Evolutionary conservation across 2,113 vertebrate species (phyloP).

Genomic region (Aleadryas rufinucha): DNA sequence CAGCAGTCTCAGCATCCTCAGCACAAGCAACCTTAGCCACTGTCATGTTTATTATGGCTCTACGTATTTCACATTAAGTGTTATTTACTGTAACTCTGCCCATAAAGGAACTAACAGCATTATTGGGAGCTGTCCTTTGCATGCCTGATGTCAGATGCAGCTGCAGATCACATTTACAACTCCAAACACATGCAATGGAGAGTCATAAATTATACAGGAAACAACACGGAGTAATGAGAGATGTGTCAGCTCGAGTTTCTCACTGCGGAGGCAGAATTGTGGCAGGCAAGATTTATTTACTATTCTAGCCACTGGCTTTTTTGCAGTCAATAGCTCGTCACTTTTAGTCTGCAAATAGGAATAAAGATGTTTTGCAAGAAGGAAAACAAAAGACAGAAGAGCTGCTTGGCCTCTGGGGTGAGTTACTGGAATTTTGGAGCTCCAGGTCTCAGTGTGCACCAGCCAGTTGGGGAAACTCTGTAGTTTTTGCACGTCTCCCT

Average conservation of each 20-base stretch:
- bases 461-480: background rate
- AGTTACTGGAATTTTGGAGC: background rate
- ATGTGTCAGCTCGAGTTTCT: background rate
- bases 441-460: background rate
- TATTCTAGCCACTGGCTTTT: background rate
- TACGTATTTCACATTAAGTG: background rate
- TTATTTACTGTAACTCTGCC: slow-evolving; percentile 3
- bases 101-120: background rate
- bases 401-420: background rate
- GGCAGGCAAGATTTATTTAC: slow-evolving; percentile 27
- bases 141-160: background rate
- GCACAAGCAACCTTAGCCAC: background rate
- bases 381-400: background rate
- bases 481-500: background rate
- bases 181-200: background rate
- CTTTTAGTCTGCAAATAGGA: background rate
- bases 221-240: background rate
- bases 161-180: background rate
- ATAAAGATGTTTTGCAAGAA: background rate
- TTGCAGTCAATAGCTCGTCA: background rate
- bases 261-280: background rate
- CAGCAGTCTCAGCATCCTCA: background rate
- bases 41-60: background rate
- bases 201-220: slow-evolving; percentile 25
- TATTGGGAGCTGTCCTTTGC: background rate